Base-by-base conservation (phyloP, 2,113 vertebrate genomes). In the Orthonyx spaldingii region DNA sequence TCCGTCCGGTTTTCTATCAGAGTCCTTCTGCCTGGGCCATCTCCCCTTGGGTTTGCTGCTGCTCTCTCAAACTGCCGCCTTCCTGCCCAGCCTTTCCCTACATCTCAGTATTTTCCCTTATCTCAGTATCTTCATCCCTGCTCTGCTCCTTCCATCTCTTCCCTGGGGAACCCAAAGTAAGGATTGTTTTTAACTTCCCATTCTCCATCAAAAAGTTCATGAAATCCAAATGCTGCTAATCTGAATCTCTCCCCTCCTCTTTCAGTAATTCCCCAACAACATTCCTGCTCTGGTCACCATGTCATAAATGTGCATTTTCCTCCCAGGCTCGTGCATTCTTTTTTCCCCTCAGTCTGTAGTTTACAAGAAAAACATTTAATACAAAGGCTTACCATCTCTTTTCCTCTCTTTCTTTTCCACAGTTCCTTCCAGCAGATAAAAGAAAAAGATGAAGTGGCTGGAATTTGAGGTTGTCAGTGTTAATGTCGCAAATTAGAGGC, bases 391-490 rank as follows among this genome's bases (percentile, higher is more conserved):
- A 55, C 41, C 44, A 27, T 50, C 65, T 52, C 35, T 74, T 50
- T 76, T 56, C 23, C 39, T 65, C 56, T 75, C 39, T 56, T 33
- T 52, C 23, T 66, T 81, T 46, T 9, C 9, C 33, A 65, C 39
- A n/a, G n/a, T 11, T 93, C 41, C 87, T 87, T 39, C 27, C 41
- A 88, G 56, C 64, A 75, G 85, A 87, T 79, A 63, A 95, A 85
- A 91, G 82, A 30, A 20, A 55, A 27, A 83, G 70, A 78, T 81
- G 64, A 86, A 79, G 76, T 33, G 68, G 64, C 83, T 94, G 79
- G 92, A 94, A 92, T 88, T 90, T 27, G 61, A 94, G 72, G 85
- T 71, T 95, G 88, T 94, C 92, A 89, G 65, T 92, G 94, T 77
- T 93, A 82, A 93, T 93, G 79, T 64, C 17, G 3, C 76, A 96